Evolutionary conservation across 2,113 vertebrate genomes (phyloP).

Genomic region (Sapayoa aenigma): DNA sequence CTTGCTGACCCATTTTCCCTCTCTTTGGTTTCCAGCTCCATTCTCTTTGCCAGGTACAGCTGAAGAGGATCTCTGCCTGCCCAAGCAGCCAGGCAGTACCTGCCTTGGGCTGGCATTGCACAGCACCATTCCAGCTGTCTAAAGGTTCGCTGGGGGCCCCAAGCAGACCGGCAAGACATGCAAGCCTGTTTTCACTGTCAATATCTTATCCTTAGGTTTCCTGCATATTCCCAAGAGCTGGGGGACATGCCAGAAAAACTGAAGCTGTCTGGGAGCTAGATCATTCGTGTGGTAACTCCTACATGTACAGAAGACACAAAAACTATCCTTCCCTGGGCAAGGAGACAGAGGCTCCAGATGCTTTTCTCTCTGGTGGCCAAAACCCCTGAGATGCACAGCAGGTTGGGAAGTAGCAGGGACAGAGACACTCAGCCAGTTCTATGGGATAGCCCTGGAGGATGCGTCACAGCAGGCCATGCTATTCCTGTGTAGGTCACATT

Average conservation of each 20-base stretch:
- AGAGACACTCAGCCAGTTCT: too few species aligned
- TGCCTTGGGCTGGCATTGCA: background rate
- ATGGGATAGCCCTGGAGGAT: background rate
- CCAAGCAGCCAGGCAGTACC: background rate
- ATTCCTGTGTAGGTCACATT: background rate
- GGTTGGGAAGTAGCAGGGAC: background rate
- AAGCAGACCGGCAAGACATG: background rate
- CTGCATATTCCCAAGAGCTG: background rate
- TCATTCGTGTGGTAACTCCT: background rate
- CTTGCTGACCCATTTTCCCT: background rate
- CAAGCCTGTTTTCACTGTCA: background rate
- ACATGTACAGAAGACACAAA: background rate
- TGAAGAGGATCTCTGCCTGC: background rate
- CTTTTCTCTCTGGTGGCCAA: background rate
- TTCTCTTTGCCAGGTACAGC: background rate
- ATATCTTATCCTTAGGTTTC: background rate
- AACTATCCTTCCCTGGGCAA: background rate
- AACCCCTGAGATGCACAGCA: background rate
- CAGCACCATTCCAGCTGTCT: accelerated
- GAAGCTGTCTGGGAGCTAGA: background rate
- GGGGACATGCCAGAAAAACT: background rate
- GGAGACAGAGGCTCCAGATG: background rate
- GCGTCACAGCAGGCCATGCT: background rate
- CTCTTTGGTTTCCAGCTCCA: background rate
- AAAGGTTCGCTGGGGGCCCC: background rate